Percentiles rank a stretch among this genome's conserved stretches.
Evolutionary conservation across 2,797 vertebrate genomes (phyloP).

Genomic region (Notamacropus eugenii): DNA sequence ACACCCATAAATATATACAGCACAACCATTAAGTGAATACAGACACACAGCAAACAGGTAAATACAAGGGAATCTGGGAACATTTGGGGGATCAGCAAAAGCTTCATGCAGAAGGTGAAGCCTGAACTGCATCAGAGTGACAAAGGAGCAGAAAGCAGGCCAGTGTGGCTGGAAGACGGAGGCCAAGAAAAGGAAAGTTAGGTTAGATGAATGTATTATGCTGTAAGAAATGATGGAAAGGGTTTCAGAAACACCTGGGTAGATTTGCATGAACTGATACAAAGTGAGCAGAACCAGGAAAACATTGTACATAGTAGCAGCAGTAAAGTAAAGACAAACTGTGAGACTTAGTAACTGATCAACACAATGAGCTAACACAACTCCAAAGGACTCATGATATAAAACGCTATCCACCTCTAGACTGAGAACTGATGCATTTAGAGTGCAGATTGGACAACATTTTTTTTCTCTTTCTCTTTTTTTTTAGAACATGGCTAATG

Average conservation of each 20-base stretch:
- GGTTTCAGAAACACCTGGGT: not conserved
- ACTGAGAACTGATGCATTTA: not conserved
- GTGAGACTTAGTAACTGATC: not conserved
- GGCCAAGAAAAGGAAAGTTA: not conserved
- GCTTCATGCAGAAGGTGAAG: not conserved
- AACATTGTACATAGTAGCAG: not conserved
- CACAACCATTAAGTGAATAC: not conserved
- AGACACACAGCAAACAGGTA: not conserved
- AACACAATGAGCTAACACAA: not conserved
- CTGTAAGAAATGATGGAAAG: not conserved
- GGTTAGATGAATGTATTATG: not conserved
- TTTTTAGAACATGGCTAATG: not conserved
- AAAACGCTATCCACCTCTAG: not conserved
- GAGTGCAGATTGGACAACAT: not conserved
- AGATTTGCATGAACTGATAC: not conserved
- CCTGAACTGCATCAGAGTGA: not conserved
- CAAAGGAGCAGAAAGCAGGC: not conserved
- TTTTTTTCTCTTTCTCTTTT: not conserved
- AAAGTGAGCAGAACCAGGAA: not conserved
- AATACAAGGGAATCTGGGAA: not conserved
- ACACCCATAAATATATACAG: not conserved
- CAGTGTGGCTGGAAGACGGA: not conserved
- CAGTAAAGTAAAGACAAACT: not conserved
- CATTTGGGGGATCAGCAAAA: not conserved
- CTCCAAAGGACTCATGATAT: not conserved